Percentiles rank a stretch among this genome's conserved stretches.
These are phyloP conservation scores for Ctenosaura bakeri DNA, from an alignment of 2,797 vertebrate genomes.

Conservation along the genomic window DNA sequence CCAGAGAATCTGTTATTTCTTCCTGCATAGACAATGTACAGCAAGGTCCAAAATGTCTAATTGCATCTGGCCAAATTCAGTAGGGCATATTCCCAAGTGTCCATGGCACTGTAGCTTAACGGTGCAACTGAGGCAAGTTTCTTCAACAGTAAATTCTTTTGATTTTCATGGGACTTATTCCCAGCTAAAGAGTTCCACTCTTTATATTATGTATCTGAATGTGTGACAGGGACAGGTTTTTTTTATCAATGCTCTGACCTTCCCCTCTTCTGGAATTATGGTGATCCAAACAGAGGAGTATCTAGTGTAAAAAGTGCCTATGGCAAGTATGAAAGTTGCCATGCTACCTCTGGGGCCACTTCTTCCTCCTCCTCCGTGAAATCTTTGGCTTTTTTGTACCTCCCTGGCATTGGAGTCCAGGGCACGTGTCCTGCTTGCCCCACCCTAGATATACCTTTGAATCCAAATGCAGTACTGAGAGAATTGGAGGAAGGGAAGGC, in stretches of 20 bases:
- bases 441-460: no score
- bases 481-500: neutral
- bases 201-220: neutral
- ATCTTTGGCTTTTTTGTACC: no score
- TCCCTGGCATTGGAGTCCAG: no score
- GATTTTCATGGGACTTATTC: neutral
- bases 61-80: neutral
- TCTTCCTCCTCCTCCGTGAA: no score
- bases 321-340: no score
- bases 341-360: no score
- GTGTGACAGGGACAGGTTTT: neutral
- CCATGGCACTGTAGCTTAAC: neutral
- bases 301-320: no score
- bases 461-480: neutral
- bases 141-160: neutral
- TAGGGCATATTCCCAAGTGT: no score
- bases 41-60: neutral
- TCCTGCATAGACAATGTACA: conserved; percentile 39
- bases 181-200: no score
- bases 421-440: no score
- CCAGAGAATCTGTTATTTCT: conserved; percentile 26
- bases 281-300: neutral
- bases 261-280: neutral
- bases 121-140: neutral
- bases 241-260: neutral